Percentiles rank a stretch among this genome's conserved stretches.
Conservation (phyloP, 1,140 invertebrate genomes). For the Charaxes varanes region DNA sequence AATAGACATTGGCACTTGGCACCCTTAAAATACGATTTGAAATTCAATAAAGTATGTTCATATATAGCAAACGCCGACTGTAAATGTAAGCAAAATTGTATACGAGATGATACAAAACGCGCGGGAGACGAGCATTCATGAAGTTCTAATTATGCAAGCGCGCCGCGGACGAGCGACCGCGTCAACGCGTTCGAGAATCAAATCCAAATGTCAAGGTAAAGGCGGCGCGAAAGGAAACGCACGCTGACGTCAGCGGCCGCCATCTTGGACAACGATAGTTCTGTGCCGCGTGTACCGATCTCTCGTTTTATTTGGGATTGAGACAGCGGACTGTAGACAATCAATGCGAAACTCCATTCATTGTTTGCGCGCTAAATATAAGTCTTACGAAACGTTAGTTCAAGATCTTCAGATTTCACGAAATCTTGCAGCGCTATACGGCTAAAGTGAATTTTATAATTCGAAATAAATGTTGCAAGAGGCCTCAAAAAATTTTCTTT, state of each 20-base stretch:
- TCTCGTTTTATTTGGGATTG: conserved; percentile 25
- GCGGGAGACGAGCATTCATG: conserved; percentile 5
- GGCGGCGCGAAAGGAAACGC: conserved; percentile 55
- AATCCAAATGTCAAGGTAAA: conserved; percentile 63
- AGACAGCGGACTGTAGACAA: conserved; percentile 22
- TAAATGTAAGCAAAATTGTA: conserved; percentile 7
- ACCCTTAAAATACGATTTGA: too few relatives aligned
- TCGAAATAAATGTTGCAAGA: too few relatives aligned
- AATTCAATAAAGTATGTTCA: too few relatives aligned
- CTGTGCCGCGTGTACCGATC: conserved; percentile 21
- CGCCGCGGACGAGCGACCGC: conserved; percentile 27
- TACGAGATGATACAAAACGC: conserved; percentile 5
- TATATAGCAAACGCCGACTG: too few relatives aligned
- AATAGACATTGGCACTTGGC: too few relatives aligned
- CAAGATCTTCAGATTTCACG: background rate
- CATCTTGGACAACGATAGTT: conserved; percentile 25
- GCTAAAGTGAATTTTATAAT: too few relatives aligned
- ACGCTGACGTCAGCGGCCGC: conserved; percentile 30
- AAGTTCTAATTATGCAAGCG: conserved; percentile 24
- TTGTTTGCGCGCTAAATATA: conserved; percentile 24
- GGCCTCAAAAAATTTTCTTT: too few relatives aligned
- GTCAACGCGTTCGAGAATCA: conserved; percentile 51
- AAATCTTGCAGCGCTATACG: too few relatives aligned
- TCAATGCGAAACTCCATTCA: conserved; percentile 24
- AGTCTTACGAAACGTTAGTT: conserved; percentile 7